Conservation (phyloP, 1,140 invertebrate species). For the Argopecten irradians region DNA sequence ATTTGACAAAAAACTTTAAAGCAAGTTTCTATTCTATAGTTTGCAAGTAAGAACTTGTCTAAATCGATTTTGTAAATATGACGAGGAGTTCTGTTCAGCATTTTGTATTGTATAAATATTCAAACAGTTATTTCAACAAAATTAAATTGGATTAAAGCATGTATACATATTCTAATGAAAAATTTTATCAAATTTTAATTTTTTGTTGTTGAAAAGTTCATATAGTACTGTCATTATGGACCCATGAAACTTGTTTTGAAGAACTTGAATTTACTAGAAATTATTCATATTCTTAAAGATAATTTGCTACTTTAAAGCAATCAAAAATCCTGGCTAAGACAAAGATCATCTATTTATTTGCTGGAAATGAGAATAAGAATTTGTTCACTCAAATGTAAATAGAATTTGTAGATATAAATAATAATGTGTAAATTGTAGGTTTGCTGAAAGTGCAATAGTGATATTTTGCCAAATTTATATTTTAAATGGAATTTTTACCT, state of each 20-base stretch:
- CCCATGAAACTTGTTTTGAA: not conserved
- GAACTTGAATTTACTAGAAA: not conserved
- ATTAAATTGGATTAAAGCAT: too few species aligned
- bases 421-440: constrained; percentile 37
- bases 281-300: constrained; percentile 1
- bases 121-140: too few species aligned
- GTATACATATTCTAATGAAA: too few species aligned
- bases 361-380: constrained; percentile 27
- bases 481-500: constrained; percentile 27
- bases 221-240: too few species aligned
- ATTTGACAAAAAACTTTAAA: not conserved
- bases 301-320: not conserved
- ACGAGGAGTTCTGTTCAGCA: not conserved
- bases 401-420: constrained; percentile 6
- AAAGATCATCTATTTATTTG: constrained; percentile 21
- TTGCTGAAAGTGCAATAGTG: constrained; percentile 42
- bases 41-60: not conserved
- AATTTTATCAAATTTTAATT: too few species aligned
- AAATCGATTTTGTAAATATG: not conserved
- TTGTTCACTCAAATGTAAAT: constrained; percentile 40
- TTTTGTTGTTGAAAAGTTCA: too few species aligned
- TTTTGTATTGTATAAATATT: not conserved
- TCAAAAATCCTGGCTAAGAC: constrained; percentile 19
- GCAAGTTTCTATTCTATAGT: not conserved
- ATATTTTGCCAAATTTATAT: constrained; percentile 36